Percentiles rank a stretch among this genome's conserved stretches.
Evolutionary conservation across 2,888 invertebrate species (phyloP).

Genomic region (Calliopum simillimum): DNA sequence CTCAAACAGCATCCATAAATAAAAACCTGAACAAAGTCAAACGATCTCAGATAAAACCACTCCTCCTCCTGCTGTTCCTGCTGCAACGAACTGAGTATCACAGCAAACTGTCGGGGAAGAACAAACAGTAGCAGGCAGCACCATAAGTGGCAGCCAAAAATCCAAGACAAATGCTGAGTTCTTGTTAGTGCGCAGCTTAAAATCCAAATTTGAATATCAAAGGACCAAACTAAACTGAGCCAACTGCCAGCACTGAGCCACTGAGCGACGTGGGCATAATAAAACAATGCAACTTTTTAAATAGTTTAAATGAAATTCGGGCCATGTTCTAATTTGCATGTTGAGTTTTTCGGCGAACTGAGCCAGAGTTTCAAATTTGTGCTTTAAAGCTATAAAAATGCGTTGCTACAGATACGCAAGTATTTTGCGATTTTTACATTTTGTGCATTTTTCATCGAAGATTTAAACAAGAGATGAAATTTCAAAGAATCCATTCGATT

Average conservation of each 20-base stretch:
- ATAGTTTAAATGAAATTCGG: conserved; percentile 16
- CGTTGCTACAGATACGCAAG: no score
- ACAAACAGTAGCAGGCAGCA: conserved; percentile 16
- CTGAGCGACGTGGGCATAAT: background rate
- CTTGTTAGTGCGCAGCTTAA: conserved; percentile 12
- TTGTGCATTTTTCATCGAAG: no score
- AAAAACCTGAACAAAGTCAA: background rate
- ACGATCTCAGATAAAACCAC: conserved; percentile 15
- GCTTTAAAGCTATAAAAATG: no score
- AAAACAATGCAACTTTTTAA: conserved; percentile 23
- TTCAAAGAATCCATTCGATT: no score
- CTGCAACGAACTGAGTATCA: no score
- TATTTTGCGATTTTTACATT: no score
- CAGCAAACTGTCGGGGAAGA: background rate
- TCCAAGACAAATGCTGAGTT: background rate
- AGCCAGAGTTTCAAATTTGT: no score
- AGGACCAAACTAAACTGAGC: background rate
- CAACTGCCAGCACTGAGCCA: no score
- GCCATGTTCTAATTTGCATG: conserved; percentile 27
- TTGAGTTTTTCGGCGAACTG: conserved; percentile 22
- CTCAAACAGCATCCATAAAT: conserved; percentile 4
- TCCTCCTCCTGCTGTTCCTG: background rate
- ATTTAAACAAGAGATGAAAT: no score
- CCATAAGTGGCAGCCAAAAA: conserved; percentile 13
- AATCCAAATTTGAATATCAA: conserved; percentile 23